phyloP scores from a whole-genome alignment of 2,797 vertebrate genomes.

The Potorous gilbertii region DNA sequence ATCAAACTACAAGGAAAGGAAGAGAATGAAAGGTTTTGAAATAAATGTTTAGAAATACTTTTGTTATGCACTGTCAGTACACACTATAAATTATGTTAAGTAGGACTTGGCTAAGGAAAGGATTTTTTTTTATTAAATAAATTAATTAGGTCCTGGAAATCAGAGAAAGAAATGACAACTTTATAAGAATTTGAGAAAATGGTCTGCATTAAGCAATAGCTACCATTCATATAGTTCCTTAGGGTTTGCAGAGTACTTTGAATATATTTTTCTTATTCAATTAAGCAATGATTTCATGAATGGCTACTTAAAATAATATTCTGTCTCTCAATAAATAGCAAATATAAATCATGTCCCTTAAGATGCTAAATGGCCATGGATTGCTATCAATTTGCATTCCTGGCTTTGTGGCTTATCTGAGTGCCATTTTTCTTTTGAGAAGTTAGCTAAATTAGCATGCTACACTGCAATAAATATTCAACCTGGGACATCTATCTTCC shows the following conservation, averaged over 20 bases:
- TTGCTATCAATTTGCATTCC: neutral
- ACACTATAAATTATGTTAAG: slow-evolving; percentile 41
- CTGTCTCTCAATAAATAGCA: neutral
- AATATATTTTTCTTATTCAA: neutral
- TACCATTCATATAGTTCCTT: neutral
- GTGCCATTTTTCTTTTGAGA: neutral
- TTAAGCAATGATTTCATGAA: slow-evolving; percentile 64
- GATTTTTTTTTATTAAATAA: slow-evolving; percentile 68
- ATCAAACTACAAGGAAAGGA: neutral
- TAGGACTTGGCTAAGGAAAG: slow-evolving; percentile 69
- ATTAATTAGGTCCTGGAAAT: slow-evolving; percentile 72
- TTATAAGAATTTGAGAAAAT: slow-evolving; percentile 62
- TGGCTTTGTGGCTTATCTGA: slow-evolving; percentile 14
- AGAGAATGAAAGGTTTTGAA: neutral
- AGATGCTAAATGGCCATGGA: neutral
- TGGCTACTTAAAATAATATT: slow-evolving; percentile 75
- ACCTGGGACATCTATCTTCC: neutral
- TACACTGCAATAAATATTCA: neutral
- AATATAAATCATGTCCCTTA: neutral
- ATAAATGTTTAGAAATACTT: neutral
- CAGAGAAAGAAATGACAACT: slow-evolving; percentile 63
- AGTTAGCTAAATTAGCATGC: slow-evolving; percentile 1
- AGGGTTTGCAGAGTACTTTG: neutral
- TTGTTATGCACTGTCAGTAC: neutral
- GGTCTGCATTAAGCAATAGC: slow-evolving; percentile 49